Percentiles rank a stretch among this genome's conserved stretches.
Evolutionary conservation across 2,797 vertebrate species (phyloP).

Genomic region (Steatocranus sp.): DNA sequence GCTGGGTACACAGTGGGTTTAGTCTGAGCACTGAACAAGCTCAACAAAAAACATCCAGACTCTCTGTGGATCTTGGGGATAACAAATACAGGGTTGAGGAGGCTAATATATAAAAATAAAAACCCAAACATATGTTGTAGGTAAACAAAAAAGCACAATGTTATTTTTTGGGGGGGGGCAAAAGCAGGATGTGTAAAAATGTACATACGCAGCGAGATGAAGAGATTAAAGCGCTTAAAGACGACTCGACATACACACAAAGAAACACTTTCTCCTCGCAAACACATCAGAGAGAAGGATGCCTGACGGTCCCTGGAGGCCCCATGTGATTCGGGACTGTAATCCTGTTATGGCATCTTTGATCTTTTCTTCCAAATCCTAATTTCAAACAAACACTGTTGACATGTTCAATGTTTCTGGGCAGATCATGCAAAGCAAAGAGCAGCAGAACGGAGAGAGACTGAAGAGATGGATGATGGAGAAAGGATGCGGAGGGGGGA

Average conservation of each 20-base stretch:
- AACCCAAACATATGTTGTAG: background rate
- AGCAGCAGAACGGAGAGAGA: background rate
- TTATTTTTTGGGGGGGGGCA: slow-evolving; percentile 9
- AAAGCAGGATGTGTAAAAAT: slow-evolving; percentile 22
- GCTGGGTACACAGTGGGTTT: background rate
- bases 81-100: background rate
- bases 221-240: slow-evolving; percentile 44
- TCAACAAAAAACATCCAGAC: background rate
- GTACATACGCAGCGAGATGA: slow-evolving; percentile 6
- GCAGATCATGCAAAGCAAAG: slow-evolving; percentile 45
- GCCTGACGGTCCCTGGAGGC: slow-evolving; percentile 58
- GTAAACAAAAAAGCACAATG: background rate
- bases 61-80: background rate
- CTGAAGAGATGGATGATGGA: background rate
- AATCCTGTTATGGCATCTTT: slow-evolving; percentile 77
- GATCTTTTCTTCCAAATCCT: slow-evolving; percentile 71
- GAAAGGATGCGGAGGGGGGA: background rate
- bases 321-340: slow-evolving; percentile 61
- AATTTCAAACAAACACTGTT: slow-evolving; percentile 73
- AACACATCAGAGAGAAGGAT: slow-evolving; percentile 62
- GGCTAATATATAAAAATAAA: background rate
- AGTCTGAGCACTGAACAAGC: slow-evolving; percentile 14
- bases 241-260: slow-evolving; percentile 42
- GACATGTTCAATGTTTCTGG: slow-evolving; percentile 65
- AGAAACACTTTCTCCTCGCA: slow-evolving; percentile 45